phyloP scores from a whole-genome alignment of 2,797 vertebrate species.

The Liparis tanakae region DNA sequence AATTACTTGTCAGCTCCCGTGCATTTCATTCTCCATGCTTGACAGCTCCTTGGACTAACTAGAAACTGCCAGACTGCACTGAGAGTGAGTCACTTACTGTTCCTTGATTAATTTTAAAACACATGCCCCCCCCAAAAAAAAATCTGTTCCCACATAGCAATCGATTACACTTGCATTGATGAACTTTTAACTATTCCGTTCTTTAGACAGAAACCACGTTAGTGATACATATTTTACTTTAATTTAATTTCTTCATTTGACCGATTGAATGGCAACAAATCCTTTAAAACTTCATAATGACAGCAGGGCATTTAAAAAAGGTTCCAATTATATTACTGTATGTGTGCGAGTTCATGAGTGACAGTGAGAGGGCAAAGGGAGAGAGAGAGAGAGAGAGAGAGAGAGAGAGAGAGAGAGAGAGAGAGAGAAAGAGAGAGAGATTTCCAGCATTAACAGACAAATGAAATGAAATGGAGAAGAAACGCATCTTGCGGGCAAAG shows the following conservation, averaged over 20 bases:
- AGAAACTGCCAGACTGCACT: constrained; percentile 44
- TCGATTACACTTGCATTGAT: constrained; percentile 14
- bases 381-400: too few relatives aligned
- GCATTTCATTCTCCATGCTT: constrained; percentile 64
- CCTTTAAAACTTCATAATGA: constrained; percentile 26
- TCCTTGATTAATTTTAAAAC: constrained; percentile 33
- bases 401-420: background rate
- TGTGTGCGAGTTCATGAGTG: constrained; percentile 21
- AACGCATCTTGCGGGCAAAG: constrained; percentile 7
- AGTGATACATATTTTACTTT: background rate
- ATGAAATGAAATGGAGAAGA: constrained; percentile 36
- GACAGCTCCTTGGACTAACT: constrained; percentile 64
- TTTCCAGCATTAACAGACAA: constrained; percentile 36
- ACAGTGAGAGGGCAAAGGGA: constrained; percentile 27
- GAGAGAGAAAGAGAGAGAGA: background rate
- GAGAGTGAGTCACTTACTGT: constrained; percentile 22
- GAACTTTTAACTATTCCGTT: constrained; percentile 16
- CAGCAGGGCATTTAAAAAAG: constrained; percentile 33
- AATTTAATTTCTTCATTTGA: constrained; percentile 13
- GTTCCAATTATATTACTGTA: constrained; percentile 46
- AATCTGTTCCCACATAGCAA: background rate
- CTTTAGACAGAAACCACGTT: constrained; percentile 3
- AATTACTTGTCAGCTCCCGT: constrained; percentile 79
- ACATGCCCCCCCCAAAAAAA: constrained; percentile 13
- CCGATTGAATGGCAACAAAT: constrained; percentile 36